Percentiles rank a stretch among this genome's conserved stretches.
phyloP scores from a whole-genome alignment of 2,888 invertebrate species.

The Cartodere bifasciata region DNA sequence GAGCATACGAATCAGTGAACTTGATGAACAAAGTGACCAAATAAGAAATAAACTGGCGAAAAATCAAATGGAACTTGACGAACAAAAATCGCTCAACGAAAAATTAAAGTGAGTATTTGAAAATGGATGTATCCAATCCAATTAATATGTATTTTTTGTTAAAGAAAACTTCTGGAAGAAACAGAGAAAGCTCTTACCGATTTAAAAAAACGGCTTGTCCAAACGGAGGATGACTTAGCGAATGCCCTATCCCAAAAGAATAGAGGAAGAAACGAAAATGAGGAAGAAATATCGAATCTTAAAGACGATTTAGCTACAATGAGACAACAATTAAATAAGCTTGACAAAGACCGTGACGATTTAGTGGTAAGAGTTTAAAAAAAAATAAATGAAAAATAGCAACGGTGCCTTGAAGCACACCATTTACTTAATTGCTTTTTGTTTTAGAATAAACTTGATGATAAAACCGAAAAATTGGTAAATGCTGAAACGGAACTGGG shows the following conservation, averaged over 20 bases:
- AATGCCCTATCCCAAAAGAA: conserved; percentile 44
- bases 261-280: conserved; percentile 45
- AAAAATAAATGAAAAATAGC: neutral
- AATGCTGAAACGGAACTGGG: conserved; percentile 52
- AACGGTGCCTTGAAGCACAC: too few species aligned
- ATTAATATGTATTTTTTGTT: conserved; percentile 8
- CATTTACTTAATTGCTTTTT: conserved; percentile 3
- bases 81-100: conserved; percentile 40
- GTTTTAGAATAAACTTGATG: conserved; percentile 51
- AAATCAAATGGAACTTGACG: conserved; percentile 41
- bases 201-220: conserved; percentile 51
- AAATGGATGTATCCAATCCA: conserved; percentile 3
- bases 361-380: conserved; percentile 38
- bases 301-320: conserved; percentile 51
- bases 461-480: conserved; percentile 56
- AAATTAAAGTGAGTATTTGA: conserved; percentile 42
- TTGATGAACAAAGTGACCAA: conserved; percentile 44
- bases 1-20: conserved; percentile 39
- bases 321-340: conserved; percentile 46
- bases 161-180: conserved; percentile 61
- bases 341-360: conserved; percentile 62
- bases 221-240: conserved; percentile 50
- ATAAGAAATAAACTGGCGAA: conserved; percentile 38
- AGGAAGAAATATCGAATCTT: conserved; percentile 46
- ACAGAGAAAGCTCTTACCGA: conserved; percentile 60